phyloP scores from a whole-genome alignment of 1,140 invertebrate genomes.

The Aphis gossypii region DNA sequence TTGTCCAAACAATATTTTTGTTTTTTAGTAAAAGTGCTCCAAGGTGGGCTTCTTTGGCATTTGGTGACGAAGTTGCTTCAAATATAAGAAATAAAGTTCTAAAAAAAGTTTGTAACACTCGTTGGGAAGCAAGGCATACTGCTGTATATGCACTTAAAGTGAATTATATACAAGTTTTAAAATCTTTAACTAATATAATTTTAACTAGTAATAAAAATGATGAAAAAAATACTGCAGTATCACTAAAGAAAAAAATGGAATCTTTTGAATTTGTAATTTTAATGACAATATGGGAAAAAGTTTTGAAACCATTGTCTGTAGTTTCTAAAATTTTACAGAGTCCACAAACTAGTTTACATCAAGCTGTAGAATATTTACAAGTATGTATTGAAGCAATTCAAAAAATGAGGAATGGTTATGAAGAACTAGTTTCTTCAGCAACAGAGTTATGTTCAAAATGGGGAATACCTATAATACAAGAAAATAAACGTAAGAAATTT shows the following conservation, averaged over 20 bases:
- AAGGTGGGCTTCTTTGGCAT: background rate
- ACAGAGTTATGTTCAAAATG: background rate
- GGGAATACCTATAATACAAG: background rate
- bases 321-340: background rate
- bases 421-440: background rate
- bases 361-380: background rate
- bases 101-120: background rate
- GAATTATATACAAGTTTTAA: background rate
- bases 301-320: background rate
- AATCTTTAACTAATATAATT: background rate
- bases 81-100: constrained; percentile 18
- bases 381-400: background rate
- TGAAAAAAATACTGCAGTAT: background rate
- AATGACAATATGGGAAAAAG: background rate
- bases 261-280: constrained; percentile 11
- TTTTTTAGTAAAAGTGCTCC: constrained; percentile 33
- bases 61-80: background rate
- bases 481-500: background rate
- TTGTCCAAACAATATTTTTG: background rate
- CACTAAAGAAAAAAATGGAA: constrained; percentile 24
- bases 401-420: background rate
- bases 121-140: constrained; percentile 8
- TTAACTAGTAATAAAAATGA: constrained; percentile 19
- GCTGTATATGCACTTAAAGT: constrained; percentile 27
- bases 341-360: background rate